Evolutionary conservation across 2,113 vertebrate species (phyloP).

Genomic region (Ginglymostoma cirratum): DNA sequence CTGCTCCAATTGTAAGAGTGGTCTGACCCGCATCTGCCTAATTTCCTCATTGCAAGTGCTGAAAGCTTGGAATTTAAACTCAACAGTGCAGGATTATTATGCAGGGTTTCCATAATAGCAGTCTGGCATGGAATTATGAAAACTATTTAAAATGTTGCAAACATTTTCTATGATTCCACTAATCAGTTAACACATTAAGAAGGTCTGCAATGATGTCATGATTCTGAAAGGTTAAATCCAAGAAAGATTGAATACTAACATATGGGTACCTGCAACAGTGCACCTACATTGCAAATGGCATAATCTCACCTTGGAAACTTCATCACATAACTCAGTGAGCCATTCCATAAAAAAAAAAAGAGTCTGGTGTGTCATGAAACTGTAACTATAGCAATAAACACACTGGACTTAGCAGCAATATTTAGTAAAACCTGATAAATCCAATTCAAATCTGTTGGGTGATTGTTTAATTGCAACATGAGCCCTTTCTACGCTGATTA

Average conservation of each 20-base stretch:
- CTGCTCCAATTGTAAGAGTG: not conserved
- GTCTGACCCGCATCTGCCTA: not conserved
- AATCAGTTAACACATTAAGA: not conserved
- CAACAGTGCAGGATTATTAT: not conserved
- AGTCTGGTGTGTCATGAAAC: not conserved
- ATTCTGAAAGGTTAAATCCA: not conserved
- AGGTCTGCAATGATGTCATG: not conserved
- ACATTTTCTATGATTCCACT: not conserved
- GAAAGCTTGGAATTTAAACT: not conserved
- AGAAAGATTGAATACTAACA: not conserved
- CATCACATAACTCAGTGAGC: not conserved
- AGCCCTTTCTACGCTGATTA: not conserved
- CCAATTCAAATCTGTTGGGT: not conserved
- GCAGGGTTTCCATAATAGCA: not conserved
- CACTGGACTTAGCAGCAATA: not conserved
- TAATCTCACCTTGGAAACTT: not conserved
- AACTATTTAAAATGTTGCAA: constrained; percentile 4
- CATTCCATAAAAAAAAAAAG: not conserved
- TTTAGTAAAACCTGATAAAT: constrained; percentile 25
- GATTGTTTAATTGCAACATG: constrained; percentile 1
- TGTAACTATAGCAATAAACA: constrained; percentile 28
- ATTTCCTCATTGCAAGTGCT: not conserved
- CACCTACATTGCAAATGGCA: not conserved
- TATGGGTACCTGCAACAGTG: no score
- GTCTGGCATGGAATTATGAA: not conserved